Evolutionary conservation across 1,140 invertebrate species (phyloP), one percentile per base, ranked within the genome.

Genomic region (Macrobrachium nipponense): DNA sequence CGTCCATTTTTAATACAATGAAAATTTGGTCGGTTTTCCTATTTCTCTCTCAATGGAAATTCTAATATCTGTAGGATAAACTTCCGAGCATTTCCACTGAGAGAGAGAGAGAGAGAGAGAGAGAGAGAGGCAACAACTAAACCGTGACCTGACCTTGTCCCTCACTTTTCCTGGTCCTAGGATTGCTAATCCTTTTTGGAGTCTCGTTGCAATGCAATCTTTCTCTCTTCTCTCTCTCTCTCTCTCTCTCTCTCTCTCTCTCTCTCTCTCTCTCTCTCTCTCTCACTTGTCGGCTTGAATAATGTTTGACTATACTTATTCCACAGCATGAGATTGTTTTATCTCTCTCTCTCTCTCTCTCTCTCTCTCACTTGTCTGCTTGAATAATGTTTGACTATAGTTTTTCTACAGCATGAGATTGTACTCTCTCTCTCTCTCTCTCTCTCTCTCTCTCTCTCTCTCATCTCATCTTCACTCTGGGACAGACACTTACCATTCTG

Each of bases 291-390:
- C 12, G 3, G 51, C 12, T 7, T 10, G 51, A 51, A 51, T 51
- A 51, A 51, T 51, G 51, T 51, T 2, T 3, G 12, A 7, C 51
- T 6, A 51, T 51, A 51, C 51, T 51, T 51, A 51, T 51, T 10
- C 51, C 51, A 51, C 7, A 5, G 51, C 51, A 51, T 51, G 51
- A 51, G 51, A 51, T 0, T 51, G 12, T 51, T 5, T 1, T 12
- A 6, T 51, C 70, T 72, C 70, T 72, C 70, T 36, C 23, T 73
- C 70, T 73, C 70, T 73, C 70, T 73, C 70, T 73, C 70, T 73
- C 70, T 73, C 70, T 73, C 70, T 36, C n/a, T 73, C 51, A 51
- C 51, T 51, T 51, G 51, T 51, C 12, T 51, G 51, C 12, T 7
- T 10, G 51, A 51, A 51, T 51, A 51, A 51, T 51, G 51, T 51